Evolutionary conservation across 23 tunicate species (phyloP).

Genomic region (Corella eumyota): DNA sequence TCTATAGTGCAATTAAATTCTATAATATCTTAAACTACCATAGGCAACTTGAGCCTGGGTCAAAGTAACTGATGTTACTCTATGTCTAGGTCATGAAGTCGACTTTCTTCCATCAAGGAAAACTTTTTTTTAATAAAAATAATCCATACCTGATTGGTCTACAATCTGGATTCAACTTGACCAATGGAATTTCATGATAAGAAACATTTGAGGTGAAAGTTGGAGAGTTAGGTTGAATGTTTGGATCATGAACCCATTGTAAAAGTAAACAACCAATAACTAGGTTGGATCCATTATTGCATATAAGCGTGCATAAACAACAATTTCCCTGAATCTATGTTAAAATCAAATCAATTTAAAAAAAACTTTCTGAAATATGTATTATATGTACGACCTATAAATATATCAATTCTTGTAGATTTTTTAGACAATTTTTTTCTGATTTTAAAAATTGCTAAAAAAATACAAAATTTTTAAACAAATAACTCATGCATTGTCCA

Average conservation of each 20-base stretch:
- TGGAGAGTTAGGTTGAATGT: slow-evolving; percentile 6
- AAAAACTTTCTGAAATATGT: neutral
- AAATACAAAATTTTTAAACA: no score
- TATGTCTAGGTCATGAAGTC: no score
- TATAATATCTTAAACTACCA: no score
- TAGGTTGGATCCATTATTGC: slow-evolving; percentile 6
- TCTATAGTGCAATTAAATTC: no score
- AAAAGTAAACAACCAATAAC: slow-evolving; percentile 11
- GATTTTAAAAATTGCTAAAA: no score
- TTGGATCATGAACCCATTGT: slow-evolving; percentile 22
- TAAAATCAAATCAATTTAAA: neutral
- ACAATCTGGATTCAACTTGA: slow-evolving; percentile 10
- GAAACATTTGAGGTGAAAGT: slow-evolving; percentile 13
- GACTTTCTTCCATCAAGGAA: no score
- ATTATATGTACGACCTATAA: no score
- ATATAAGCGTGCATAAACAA: slow-evolving; percentile 24
- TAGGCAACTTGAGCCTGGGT: no score
- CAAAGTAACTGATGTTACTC: no score
- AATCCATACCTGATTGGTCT: slow-evolving; percentile 15
- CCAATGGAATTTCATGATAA: neutral
- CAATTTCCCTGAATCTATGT: slow-evolving; percentile 40
- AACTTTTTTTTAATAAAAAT: neutral
- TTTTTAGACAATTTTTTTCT: no score
- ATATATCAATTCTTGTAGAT: no score
- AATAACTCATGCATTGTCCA: no score